A percentile compares a stretch with the other conserved stretches of the same genome.
Evolutionary conservation across 2,888 invertebrate genomes (phyloP).

Genomic region (Yponomeuta malinellus): DNA sequence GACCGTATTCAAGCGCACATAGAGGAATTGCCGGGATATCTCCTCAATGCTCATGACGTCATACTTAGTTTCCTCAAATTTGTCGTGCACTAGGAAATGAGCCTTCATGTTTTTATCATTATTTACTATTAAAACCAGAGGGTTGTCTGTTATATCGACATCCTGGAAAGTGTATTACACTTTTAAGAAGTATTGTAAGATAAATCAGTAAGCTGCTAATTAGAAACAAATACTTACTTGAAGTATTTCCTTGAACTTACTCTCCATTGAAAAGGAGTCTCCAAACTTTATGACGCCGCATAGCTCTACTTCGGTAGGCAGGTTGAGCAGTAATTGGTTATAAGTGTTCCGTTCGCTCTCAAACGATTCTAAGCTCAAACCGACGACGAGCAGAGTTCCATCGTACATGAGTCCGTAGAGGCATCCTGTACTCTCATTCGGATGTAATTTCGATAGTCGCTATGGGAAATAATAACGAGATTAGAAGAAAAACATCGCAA

Average conservation of each 20-base stretch:
- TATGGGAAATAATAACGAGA: conserved; percentile 35
- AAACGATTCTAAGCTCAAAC: conserved; percentile 80
- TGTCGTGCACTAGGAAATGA: conserved; percentile 82
- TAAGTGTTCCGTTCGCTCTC: conserved; percentile 72
- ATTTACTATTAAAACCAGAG: conserved; percentile 78
- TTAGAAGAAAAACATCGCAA: neutral
- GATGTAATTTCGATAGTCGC: conserved; percentile 80
- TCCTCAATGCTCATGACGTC: conserved; percentile 78
- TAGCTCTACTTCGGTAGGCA: conserved; percentile 85
- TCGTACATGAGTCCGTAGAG: conserved; percentile 85
- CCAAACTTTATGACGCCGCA: conserved; percentile 84
- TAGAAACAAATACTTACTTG: conserved; percentile 46
- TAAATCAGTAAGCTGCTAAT: conserved; percentile 7
- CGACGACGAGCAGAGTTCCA: conserved; percentile 80
- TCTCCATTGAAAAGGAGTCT: conserved; percentile 75
- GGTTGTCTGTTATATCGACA: conserved; percentile 88
- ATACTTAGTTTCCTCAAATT: conserved; percentile 79
- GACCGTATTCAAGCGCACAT: conserved; percentile 80
- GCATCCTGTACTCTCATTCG: conserved; percentile 79
- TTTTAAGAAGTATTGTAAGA: neutral
- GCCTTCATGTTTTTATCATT: conserved; percentile 74
- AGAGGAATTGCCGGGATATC: conserved; percentile 81
- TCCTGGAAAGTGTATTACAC: conserved; percentile 53
- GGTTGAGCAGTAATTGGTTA: conserved; percentile 75
- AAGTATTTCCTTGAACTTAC: conserved; percentile 77